Conservation (phyloP, 2,113 vertebrate genomes). For the Bucco capensis region DNA sequence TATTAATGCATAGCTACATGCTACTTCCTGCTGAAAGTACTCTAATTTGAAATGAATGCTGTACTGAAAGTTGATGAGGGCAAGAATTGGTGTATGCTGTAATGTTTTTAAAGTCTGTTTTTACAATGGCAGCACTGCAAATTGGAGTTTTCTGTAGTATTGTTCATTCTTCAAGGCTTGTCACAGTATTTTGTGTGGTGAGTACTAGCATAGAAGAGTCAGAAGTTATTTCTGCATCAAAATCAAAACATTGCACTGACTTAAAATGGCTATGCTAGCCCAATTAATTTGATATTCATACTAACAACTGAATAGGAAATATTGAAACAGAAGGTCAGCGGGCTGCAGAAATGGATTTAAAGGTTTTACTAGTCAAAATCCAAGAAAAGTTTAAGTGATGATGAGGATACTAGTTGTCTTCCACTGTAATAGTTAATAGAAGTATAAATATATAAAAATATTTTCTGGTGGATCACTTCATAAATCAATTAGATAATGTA, state of each 20-base stretch:
- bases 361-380: background rate
- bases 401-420: background rate
- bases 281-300: background rate
- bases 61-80: background rate
- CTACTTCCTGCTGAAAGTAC: background rate
- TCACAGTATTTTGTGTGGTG: background rate
- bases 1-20: slow-evolving; percentile 21
- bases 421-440: background rate
- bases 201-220: background rate
- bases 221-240: background rate
- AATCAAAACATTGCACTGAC: background rate
- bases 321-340: background rate
- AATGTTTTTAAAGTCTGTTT: background rate
- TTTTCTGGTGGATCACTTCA: background rate
- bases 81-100: background rate
- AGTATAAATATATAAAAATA: background rate
- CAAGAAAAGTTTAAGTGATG: background rate
- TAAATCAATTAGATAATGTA: background rate
- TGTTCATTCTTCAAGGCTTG: background rate
- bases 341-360: background rate
- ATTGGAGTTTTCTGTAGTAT: background rate
- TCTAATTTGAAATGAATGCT: background rate
- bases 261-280: background rate
- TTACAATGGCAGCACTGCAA: background rate
- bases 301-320: background rate